Evolutionary conservation across 92 coral and sea anemone species (phyloP).

Genomic region (Virgularia gustaviana): DNA sequence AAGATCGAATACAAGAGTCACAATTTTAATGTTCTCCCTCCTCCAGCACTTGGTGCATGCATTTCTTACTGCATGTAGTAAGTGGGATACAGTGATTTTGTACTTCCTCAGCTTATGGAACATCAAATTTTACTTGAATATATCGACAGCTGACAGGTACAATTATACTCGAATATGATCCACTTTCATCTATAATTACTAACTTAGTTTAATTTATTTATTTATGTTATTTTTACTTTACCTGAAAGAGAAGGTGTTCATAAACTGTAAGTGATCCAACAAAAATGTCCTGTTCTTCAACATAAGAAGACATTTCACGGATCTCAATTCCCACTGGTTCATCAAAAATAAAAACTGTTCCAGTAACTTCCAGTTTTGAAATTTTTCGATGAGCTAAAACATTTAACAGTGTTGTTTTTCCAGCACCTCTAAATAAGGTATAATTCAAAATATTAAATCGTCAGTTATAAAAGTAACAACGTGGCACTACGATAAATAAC

Average conservation of each 20-base stretch:
- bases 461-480: not conserved
- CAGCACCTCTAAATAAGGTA: conserved; percentile 68
- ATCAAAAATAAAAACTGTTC: conserved; percentile 63
- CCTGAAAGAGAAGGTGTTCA: conserved; percentile 90
- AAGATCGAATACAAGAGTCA: too few species aligned
- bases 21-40: too few species aligned
- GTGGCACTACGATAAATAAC: not conserved
- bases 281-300: conserved; percentile 86
- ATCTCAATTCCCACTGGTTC: conserved; percentile 62
- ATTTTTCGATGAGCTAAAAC: conserved; percentile 94
- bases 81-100: too few species aligned
- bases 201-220: too few species aligned
- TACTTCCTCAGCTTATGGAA: too few species aligned
- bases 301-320: conserved; percentile 80
- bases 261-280: conserved; percentile 85
- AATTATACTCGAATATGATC: too few species aligned
- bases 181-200: too few species aligned
- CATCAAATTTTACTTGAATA: too few species aligned
- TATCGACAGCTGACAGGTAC: too few species aligned
- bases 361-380: conserved; percentile 71
- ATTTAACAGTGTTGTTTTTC: conserved; percentile 84
- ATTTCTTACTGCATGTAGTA: too few species aligned
- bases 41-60: too few species aligned
- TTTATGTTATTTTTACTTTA: too few species aligned
- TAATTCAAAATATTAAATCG: not conserved